phyloP scores from a whole-genome alignment of 2,888 invertebrate genomes.

The Blastobasis adustella region DNA sequence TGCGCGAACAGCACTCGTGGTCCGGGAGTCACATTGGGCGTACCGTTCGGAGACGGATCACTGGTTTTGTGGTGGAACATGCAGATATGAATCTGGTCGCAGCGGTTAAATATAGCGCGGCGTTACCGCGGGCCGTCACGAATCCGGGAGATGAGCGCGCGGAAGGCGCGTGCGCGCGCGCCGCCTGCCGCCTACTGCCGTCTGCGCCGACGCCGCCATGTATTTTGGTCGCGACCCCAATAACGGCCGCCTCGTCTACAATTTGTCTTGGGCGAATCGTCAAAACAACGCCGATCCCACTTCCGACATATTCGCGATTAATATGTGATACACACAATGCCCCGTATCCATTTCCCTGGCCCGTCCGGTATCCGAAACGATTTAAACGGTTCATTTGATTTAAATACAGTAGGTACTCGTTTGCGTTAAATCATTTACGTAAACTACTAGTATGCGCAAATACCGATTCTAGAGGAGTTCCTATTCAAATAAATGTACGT shows the following conservation, averaged over 20 bases:
- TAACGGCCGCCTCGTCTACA: constrained; percentile 64
- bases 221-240: constrained; percentile 73
- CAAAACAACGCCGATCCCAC: constrained; percentile 52
- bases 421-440: too few relatives aligned
- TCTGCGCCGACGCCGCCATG: constrained; percentile 54
- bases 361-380: too few relatives aligned
- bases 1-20: constrained; percentile 33
- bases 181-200: constrained; percentile 69
- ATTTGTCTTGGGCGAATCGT: constrained; percentile 68
- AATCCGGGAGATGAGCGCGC: constrained; percentile 52
- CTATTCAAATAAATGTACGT: too few relatives aligned
- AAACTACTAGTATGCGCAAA: too few relatives aligned
- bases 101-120: constrained; percentile 69
- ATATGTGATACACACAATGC: constrained; percentile 13
- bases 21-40: constrained; percentile 55
- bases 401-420: too few relatives aligned
- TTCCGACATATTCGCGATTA: constrained; percentile 53
- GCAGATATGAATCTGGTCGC: constrained; percentile 62
- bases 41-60: constrained; percentile 36
- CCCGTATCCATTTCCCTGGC: too few relatives aligned
- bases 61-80: constrained; percentile 59
- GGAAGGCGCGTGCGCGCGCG: constrained; percentile 68
- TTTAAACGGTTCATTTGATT: too few relatives aligned
- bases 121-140: constrained; percentile 58
- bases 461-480: too few relatives aligned